Base-by-base conservation (phyloP, 2,113 vertebrate genomes). In the Gadus chalcogrammus region DNA sequence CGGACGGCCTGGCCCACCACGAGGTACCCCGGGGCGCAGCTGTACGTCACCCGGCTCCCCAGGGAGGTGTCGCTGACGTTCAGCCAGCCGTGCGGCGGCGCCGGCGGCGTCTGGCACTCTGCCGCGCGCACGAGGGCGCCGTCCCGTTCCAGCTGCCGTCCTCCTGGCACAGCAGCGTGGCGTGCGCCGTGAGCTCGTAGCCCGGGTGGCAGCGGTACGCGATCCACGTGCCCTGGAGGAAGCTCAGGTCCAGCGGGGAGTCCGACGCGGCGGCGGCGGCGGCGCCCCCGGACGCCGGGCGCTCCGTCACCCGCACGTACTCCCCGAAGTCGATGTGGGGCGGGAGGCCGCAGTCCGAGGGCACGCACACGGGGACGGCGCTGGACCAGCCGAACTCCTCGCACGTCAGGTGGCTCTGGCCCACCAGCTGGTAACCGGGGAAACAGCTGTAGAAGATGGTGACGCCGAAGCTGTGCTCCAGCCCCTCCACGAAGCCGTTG, bases 371-470 rank as follows among this genome's bases (percentile, higher is more conserved):
- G 0, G 97, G 97, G 15, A 91, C 88, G 27, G 93, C 80, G 76
- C 95, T 93, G 0, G 96, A 97, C 97, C 97, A 99, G 2, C 94
- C 96, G 0, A 84, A 76, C 82, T 98, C 97, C 87, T 96, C 95
- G 72, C 97, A 99, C 65, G 94, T 96, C 73, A 96, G 91, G 85
- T 97, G 96, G 81, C 94, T 94, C 52, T 94, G 94, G 1, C 97
- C 97, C 13, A 91, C 82, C 0, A 99, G 89, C 79, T 98, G 95
- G 76, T 94, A 99, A 24, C 97, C 96, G 24, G 97, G 97, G 22
- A 98, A 93, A 68, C 97, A 99, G 83, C 97, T 99, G 71, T 98
- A 99, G 87, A 98, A 98, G n/a, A 99, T 95, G 79, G 97, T 95
- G 56, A 96, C 94, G 0, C 97, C 97, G 0, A 93, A 98, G 78